Evolutionary conservation across 2,797 vertebrate genomes (phyloP).

Genomic region (Coluber constrictor): DNA sequence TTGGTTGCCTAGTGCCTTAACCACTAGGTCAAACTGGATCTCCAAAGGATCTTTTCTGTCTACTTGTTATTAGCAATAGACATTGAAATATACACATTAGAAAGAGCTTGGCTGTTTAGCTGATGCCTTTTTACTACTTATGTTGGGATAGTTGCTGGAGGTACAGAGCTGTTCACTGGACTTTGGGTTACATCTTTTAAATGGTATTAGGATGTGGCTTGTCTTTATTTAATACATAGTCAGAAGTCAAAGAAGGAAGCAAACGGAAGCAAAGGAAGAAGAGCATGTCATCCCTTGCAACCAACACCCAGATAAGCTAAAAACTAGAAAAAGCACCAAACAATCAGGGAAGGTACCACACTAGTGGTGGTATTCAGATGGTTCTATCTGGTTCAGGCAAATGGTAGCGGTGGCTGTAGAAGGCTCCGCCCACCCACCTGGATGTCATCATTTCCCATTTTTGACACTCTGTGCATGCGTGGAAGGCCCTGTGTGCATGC

Average conservation of each 20-base stretch:
- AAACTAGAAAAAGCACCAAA: not conserved
- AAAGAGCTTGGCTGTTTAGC: not conserved
- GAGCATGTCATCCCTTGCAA: not conserved
- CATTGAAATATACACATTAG: not conserved
- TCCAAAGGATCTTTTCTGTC: not conserved
- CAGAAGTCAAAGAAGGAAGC: not conserved
- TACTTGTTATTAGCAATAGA: not conserved
- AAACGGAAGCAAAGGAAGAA: no score
- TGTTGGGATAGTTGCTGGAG: not conserved
- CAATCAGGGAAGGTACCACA: not conserved
- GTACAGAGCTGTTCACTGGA: not conserved
- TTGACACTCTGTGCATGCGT: no score
- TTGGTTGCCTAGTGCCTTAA: not conserved
- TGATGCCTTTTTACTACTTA: not conserved
- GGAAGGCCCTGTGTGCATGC: no score
- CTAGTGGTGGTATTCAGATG: no score
- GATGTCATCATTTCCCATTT: no score
- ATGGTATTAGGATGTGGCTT: not conserved
- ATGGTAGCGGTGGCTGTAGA: no score
- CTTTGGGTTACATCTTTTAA: not conserved
- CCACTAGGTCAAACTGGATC: not conserved
- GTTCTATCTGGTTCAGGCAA: no score
- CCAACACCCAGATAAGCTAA: not conserved
- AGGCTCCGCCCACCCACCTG: no score
- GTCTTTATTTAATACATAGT: not conserved